Base-by-base conservation (phyloP, 2,888 invertebrate species). In the Ochropacha duplaris region DNA sequence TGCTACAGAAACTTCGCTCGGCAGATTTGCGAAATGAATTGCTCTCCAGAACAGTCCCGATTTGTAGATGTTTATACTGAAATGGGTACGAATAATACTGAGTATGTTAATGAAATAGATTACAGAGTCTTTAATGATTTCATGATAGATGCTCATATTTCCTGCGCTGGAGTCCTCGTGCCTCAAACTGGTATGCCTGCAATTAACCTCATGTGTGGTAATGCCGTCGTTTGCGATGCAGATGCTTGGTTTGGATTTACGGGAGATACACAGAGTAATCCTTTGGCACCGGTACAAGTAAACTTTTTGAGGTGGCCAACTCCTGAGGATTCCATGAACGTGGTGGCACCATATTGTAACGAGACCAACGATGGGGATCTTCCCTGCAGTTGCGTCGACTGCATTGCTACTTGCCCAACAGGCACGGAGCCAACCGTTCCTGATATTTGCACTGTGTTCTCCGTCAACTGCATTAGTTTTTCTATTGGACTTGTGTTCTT, bases 311-410 rank as follows among this genome's bases (percentile, higher is more conserved):
- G 85, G 57, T 83, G 87, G 69, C 69, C 84, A 0, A 86, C 92
- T 0, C 74, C 74, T 4, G 74, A 80, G n/a, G 79, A 84, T 4
- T 88, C 92, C 0, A 91, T 95, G 80, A 88, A 88, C 71, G 81
- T 81, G 0, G 68, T 68, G 4, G 90, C 94, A 0, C 79, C 93
- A n/a, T 77, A 86, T 0, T 97, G 97, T 71, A 92, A 94, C 57
- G 93, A 95, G 78, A 89, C 94, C 0, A 94, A 93, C 60, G 87
- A 86, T 39, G 90, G 86, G 14, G 93, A 94, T 0, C 82, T 90
- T 16, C 90, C 95, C 0, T 98, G 97, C 81, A 95, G 96, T 71
- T 98, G 97, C 81, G 94, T 96, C 36, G 97, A 97, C 76, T 97
- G 97, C 75, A 74, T 88, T 0, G 77, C 78, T 1, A 94, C 94